Base-by-base conservation (phyloP, 2,888 invertebrate genomes). In the Lydus trimaculatus region DNA sequence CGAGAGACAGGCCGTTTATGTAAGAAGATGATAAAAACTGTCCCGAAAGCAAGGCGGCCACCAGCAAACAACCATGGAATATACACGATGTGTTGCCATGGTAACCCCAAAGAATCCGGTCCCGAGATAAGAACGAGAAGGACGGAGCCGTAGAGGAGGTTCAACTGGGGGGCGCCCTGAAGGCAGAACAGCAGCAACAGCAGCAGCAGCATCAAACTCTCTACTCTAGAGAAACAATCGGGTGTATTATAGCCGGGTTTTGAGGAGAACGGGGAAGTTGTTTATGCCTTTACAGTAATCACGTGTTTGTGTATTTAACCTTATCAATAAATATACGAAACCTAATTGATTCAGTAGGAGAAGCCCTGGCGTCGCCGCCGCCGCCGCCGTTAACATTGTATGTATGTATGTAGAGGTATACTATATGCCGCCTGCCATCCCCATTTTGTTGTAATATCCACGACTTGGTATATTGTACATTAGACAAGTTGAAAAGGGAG, bases 21-120 rank as follows among this genome's bases (percentile, higher is more conserved):
- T 56, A 48, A 20, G 23, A 23, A 56, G 56, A 56, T 61, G 64
- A 70, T 64, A 70, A 70, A 70, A 66, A 66, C 60, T 58, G 39
- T 65, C 58, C 64, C 36, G 69, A 63, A 68, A 64, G 59, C 65
- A 66, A 66, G 64, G 23, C 56, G 56, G 56, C 56, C 28, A 56
- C 56, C 56, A 28, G 56, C 56, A 28, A 28, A 56, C 56, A 69
- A 65, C 65, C 63, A 64, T 61, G 66, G 17, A 28, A 56, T 61
- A 66, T 52, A 70, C 66, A 70, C 58, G 52, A 61, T 15, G 56
- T 17, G 74, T 74, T 74, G 61, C 74, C 65, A 74, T 72, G 69
- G 74, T 61, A 70, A 74, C 74, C 58, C 65, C 60, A 67, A 71
- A 71, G 71, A 71, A 71, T 71, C 71, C 68, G 62, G 71, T 68